Evolutionary conservation across 1,140 invertebrate genomes (phyloP).

Genomic region (Zaprionus davidi): DNA sequence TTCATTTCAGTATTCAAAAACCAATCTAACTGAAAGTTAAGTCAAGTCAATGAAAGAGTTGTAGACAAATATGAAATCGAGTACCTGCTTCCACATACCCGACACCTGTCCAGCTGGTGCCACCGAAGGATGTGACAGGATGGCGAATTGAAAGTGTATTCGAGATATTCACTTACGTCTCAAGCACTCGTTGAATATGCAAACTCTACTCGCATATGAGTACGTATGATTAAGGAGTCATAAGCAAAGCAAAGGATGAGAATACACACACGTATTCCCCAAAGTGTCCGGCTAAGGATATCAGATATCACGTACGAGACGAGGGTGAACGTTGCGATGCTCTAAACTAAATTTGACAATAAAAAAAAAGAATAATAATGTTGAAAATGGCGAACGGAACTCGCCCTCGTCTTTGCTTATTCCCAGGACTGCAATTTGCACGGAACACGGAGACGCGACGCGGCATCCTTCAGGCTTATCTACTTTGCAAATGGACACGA

Average conservation of each 20-base stretch:
- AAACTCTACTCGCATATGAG: slow-evolving; percentile 34
- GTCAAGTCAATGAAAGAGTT: slow-evolving; percentile 24
- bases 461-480: slow-evolving; percentile 55
- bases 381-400: not conserved
- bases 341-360: slow-evolving; percentile 76
- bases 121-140: slow-evolving; percentile 37
- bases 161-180: slow-evolving; percentile 33
- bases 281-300: slow-evolving; percentile 64
- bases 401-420: slow-evolving; percentile 28
- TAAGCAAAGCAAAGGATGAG: slow-evolving; percentile 20
- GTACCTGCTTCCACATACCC: not conserved
- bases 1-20: not conserved
- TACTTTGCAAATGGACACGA: slow-evolving; percentile 76
- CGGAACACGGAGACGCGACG: not conserved
- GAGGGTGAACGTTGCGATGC: slow-evolving; percentile 55
- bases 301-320: slow-evolving; percentile 78
- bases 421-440: slow-evolving; percentile 73
- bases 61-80: slow-evolving; percentile 3
- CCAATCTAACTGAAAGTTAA: slow-evolving; percentile 4
- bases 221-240: slow-evolving; percentile 62
- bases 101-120: slow-evolving; percentile 24
- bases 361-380: slow-evolving; percentile 67
- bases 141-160: slow-evolving; percentile 31
- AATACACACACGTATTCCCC: slow-evolving; percentile 54
- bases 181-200: slow-evolving; percentile 41